Conservation (phyloP, 1,140 invertebrate species). For the Papilio dardanus region DNA sequence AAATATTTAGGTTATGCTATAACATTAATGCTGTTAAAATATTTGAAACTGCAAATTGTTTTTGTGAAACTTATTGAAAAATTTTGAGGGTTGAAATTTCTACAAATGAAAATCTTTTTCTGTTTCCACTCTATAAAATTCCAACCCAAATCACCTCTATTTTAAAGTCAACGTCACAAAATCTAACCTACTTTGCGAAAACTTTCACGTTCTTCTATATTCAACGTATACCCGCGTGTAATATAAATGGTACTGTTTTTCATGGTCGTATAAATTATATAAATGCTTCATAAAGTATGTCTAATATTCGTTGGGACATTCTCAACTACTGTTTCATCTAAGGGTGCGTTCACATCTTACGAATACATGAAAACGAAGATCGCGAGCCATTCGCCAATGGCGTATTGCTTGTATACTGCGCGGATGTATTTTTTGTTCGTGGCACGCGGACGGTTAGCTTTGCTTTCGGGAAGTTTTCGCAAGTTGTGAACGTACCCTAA, state of each 20-base stretch:
- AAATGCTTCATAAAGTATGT: background rate
- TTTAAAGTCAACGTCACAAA: background rate
- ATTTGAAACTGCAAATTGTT: too few species aligned
- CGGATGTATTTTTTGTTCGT: too few species aligned
- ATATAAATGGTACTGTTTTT: slow-evolving; percentile 15
- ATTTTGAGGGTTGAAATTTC: background rate
- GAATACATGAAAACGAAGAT: background rate
- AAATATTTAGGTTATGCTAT: background rate
- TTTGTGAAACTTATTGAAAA: too few species aligned
- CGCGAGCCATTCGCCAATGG: too few species aligned
- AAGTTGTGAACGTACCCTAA: background rate
- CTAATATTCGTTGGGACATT: slow-evolving; percentile 15
- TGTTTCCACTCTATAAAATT: slow-evolving; percentile 7
- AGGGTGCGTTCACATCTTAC: background rate
- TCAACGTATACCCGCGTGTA: slow-evolving; percentile 16
- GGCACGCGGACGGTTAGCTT: background rate
- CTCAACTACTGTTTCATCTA: background rate
- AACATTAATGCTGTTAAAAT: too few species aligned
- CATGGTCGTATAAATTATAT: slow-evolving; percentile 5
- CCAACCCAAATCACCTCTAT: background rate
- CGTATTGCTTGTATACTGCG: too few species aligned
- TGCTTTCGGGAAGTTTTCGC: background rate
- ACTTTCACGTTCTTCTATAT: slow-evolving; percentile 2
- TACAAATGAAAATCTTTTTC: background rate
- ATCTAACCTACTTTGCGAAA: slow-evolving; percentile 5